A percentile compares a stretch with the other conserved stretches of the same genome.
These are phyloP conservation scores for Eucera pruinosa DNA, from an alignment of 2,888 invertebrate genomes.

Conservation along the genomic window DNA sequence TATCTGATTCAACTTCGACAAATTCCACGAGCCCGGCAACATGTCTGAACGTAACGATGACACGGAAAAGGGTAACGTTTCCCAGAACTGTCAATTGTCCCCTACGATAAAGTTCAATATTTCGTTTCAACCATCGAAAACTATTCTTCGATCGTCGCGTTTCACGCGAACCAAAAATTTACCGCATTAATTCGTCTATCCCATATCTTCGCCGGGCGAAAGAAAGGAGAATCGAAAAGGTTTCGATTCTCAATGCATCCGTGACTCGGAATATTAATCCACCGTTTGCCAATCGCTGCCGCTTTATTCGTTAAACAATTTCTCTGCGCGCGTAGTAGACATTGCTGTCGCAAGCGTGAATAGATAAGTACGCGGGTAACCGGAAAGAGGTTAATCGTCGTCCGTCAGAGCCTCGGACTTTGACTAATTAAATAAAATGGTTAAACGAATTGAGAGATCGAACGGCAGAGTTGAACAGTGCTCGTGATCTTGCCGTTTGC, in stretches of 20 bases:
- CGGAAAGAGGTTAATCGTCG: constrained; percentile 40
- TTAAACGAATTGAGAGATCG: constrained; percentile 31
- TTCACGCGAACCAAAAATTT: not conserved
- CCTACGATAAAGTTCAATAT: constrained; percentile 2
- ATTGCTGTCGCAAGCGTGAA: not conserved
- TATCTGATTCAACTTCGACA: too few relatives aligned
- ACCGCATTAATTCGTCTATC: not conserved
- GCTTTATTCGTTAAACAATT: too few relatives aligned
- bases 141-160: not conserved
- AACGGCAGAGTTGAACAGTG: not conserved
- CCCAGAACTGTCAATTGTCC: constrained; percentile 37
- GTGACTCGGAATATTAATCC: too few relatives aligned
- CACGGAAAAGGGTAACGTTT: constrained; percentile 57
- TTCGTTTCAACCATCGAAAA: not conserved
- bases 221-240: too few relatives aligned
- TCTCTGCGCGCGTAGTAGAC: not conserved
- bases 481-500: not conserved
- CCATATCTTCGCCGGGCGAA: not conserved
- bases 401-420: not conserved
- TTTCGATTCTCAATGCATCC: too few relatives aligned
- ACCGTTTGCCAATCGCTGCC: too few relatives aligned
- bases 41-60: constrained; percentile 61
- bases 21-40: too few relatives aligned
- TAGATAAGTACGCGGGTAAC: not conserved
- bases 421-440: constrained; percentile 50